A percentile compares a stretch with the other conserved stretches of the same genome.
Conservation (phyloP, 2,797 vertebrate genomes). For the Cossypha polioptera region DNA sequence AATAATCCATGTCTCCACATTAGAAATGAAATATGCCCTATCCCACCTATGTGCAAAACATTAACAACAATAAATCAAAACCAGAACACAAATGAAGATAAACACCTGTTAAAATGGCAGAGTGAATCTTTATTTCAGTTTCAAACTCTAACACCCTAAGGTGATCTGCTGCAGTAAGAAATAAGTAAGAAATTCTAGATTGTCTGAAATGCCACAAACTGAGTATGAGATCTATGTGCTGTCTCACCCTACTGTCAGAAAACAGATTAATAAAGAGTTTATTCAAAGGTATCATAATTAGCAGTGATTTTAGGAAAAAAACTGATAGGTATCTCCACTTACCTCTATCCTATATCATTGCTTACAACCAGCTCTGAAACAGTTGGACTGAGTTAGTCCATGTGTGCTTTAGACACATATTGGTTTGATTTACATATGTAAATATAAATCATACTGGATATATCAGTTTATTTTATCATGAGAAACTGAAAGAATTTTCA, state of each 20-base stretch:
- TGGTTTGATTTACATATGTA: slow-evolving; percentile 51
- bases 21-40: neutral
- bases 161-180: neutral
- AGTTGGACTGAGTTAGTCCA: neutral
- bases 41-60: neutral
- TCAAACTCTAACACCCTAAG: neutral
- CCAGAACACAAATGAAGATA: neutral
- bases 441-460: slow-evolving; percentile 17
- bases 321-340: neutral
- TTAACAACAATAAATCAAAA: slow-evolving; percentile 1
- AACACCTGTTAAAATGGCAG: neutral
- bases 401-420: slow-evolving; percentile 18
- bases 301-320: neutral
- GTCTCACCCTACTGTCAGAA: neutral
- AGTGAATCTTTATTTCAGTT: neutral
- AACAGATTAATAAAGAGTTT: neutral
- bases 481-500: slow-evolving; percentile 13
- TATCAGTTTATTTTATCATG: slow-evolving; percentile 48
- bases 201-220: neutral
- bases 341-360: neutral
- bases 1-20: neutral
- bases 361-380: neutral
- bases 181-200: neutral
- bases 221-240: neutral
- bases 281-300: neutral